Conservation (phyloP, 2,888 invertebrate species). For the Drosophila pseudotalamancana region DNA sequence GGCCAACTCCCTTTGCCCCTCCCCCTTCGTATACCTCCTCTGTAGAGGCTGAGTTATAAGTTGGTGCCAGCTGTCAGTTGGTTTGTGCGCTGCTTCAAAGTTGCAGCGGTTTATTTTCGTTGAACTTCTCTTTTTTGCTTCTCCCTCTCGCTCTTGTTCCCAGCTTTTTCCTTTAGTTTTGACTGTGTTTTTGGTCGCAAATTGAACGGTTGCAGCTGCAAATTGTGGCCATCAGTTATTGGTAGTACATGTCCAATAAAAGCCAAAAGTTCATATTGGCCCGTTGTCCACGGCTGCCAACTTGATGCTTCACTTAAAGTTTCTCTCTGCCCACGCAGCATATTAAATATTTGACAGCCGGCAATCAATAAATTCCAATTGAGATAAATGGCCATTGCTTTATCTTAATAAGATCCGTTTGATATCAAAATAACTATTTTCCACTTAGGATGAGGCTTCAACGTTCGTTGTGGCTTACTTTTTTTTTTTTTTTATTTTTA, state of each 20-base stretch:
- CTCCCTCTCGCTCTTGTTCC: neutral
- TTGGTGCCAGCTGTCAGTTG: conserved; percentile 74
- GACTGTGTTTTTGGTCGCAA: conserved; percentile 26
- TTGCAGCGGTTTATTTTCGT: conserved; percentile 51
- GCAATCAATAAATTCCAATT: conserved; percentile 18
- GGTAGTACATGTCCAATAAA: conserved; percentile 55
- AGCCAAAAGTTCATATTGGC: conserved; percentile 45
- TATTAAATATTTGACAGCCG: conserved; percentile 25
- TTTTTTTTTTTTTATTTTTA: neutral
- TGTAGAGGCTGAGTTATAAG: conserved; percentile 50
- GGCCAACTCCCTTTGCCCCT: neutral
- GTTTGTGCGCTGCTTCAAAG: conserved; percentile 46
- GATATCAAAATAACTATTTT: neutral
- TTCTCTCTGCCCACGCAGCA: neutral
- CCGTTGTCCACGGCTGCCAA: conserved; percentile 5
- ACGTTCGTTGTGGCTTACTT: neutral
- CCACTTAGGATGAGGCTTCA: too few relatives aligned
- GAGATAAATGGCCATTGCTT: conserved; percentile 3
- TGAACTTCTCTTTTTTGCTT: conserved; percentile 4
- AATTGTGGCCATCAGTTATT: conserved; percentile 63
- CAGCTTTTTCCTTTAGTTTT: conserved; percentile 4
- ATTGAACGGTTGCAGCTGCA: conserved; percentile 63
- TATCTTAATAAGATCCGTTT: neutral
- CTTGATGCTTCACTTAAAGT: conserved; percentile 23
- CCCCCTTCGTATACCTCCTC: neutral